Percentiles rank a stretch among this genome's conserved stretches.
These are phyloP conservation scores for Harpagoxenus sublaevis DNA, from an alignment of 2,888 invertebrate species.

Conservation along the genomic window DNA sequence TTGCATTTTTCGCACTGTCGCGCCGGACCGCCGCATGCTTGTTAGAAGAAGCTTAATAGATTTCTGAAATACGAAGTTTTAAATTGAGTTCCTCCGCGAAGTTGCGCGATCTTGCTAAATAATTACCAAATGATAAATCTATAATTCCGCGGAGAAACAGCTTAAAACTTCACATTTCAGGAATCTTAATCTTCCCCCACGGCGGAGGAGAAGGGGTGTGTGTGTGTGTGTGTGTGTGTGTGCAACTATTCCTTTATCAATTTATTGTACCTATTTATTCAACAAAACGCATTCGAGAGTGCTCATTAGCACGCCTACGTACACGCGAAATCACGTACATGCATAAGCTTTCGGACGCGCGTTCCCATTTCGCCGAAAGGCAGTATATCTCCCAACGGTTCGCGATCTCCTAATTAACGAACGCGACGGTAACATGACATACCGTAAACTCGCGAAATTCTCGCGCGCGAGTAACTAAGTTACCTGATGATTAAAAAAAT, in stretches of 20 bases:
- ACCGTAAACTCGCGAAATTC: conserved; percentile 13
- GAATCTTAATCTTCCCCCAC: conserved; percentile 12
- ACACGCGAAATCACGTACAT: not conserved
- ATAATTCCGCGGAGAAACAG: conserved; percentile 14
- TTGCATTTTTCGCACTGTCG: not conserved
- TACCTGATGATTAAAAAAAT: conserved; percentile 14
- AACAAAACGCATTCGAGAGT: not conserved
- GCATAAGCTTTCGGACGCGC: not conserved
- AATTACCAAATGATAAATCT: conserved; percentile 41
- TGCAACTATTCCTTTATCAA: not conserved
- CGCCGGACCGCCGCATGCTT: not conserved
- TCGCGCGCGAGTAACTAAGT: not conserved
- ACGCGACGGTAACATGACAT: not conserved
- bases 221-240: too few species aligned
- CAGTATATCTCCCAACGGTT: not conserved
- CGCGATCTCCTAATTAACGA: conserved; percentile 18
- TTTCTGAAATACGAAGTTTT: conserved; percentile 27
- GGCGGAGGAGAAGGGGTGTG: not conserved
- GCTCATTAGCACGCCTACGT: not conserved
- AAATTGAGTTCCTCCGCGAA: conserved; percentile 23
- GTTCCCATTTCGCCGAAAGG: not conserved
- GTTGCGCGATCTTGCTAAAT: conserved; percentile 32
- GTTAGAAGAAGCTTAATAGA: conserved; percentile 33
- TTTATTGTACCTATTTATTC: conserved; percentile 8
- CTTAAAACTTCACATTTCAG: conserved; percentile 10